Evolutionary conservation across 2,113 vertebrate species (phyloP), one percentile per base, ranked within the genome.

Genomic region (Oxyruncus cristatus): DNA sequence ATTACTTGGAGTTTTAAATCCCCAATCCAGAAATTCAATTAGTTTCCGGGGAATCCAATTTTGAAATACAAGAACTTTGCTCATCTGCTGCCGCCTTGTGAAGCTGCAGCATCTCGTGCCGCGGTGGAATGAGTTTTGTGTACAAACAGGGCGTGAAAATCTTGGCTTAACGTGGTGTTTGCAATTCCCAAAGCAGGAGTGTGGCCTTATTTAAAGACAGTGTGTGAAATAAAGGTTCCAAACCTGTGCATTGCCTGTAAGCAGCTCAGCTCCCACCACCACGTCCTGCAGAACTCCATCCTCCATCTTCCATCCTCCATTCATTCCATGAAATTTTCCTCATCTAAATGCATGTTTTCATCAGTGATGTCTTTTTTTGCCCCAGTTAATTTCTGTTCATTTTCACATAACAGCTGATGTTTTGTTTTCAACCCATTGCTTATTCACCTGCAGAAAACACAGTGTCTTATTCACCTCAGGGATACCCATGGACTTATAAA

Each of bases 11-110:
- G 30, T 32, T 85, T 78, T 46, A 65, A 88, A 88, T 77, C 71
- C 68, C 74, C 80, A 52, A 2, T 15, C 6, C 42, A 72, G 41
- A 52, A 93, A 92, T 81, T 58, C 8, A 85, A 19, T 88, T 49
- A 66, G 76, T 93, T 92, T 74, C 67, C 33, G 23, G 32, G 75
- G 37, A 88, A 90, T 83, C 49, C 49, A 66, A 4, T 85, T 73
- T 46, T 56, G 37, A 77, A 41, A 18, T 63, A 32, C 26, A 11
- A 56, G 78, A 81, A 41, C 58, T 93, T 68, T 41, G 63, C 53
- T 41, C 41, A 6, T 70, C 55, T 56, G 74, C 50, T 42, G 28
- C 80, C 83, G 23, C 70, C 32, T 59, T 17, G 33, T 5, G n/a
- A 53, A 75, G 56, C 49, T 32, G 62, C 53, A 32, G n/a, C 3